Base-by-base conservation (phyloP, 2,113 vertebrate genomes). In the Cephalopterus ornatus region DNA sequence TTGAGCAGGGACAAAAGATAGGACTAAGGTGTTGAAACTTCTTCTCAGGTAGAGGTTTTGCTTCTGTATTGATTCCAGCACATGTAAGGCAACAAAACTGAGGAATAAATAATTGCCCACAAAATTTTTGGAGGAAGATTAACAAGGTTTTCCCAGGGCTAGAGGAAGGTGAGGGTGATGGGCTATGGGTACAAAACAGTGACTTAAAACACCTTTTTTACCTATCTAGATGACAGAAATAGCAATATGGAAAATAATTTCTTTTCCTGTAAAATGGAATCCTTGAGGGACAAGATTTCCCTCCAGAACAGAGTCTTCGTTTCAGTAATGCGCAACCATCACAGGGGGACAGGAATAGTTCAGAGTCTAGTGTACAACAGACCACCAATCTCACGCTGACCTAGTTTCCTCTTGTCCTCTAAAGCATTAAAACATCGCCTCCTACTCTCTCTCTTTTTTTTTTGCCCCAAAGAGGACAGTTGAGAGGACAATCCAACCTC, bases 381-480 rank as follows among this genome's bases (percentile, higher is more conserved):
- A 81, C 5, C 26, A 89, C 26, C 14, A 78, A 6, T 71, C 21
- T 86, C 24, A 56, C 2, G 2, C 11, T 73, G 53, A 55, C 42
- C 6, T 62, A 46, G 27, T 61, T 59, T 88, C 5, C 17, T 58
- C 55, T 53, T 66, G 37, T 28, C 26, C 32, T 15, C 21, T n/a
- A 68, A 88, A 71, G 21, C 5, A 14, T n/a, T 61, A 41, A 85
- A 61, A 37, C 8, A 66, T 6, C 2, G 4, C 6, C 4, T 44
- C 47, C 39, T 30, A 32, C 8, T 49, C 1, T 24, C 17, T 46
- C 33, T 32, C 39, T 5, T 19, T 47, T 58, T 7, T 7, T 24
- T 8, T 11, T n/a, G n/a, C 11, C 8, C 14, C 15, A 58, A 75
- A 72, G 8, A 49, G 3, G 4, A 41, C 4, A 15, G 15, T 0